These are phyloP conservation scores for Actinia equina DNA, from an alignment of 64 coral and sea anemone species.

Conservation along the genomic window DNA sequence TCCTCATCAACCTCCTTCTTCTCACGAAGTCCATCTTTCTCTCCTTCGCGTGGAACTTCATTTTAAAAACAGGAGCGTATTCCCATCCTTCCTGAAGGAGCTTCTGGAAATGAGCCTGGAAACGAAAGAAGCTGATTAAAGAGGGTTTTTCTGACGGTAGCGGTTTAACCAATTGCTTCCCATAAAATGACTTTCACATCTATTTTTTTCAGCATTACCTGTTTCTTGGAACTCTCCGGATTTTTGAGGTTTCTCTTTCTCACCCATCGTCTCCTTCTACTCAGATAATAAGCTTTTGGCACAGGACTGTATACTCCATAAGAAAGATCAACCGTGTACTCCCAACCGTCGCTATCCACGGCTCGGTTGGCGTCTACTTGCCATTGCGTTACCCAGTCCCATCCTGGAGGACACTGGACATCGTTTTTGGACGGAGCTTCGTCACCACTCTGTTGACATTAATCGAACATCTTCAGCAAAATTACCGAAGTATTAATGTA, in stretches of 20 bases:
- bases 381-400: conserved; percentile 69
- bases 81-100: conserved; percentile 78
- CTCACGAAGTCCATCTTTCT: conserved; percentile 85
- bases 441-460: conserved; percentile 46
- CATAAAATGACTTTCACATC: too few species aligned
- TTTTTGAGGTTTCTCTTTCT: conserved; percentile 66
- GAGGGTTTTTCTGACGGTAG: too few species aligned
- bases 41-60: conserved; percentile 78
- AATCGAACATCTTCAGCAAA: background rate
- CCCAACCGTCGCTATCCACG: conserved; percentile 85
- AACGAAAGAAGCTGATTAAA: background rate
- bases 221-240: conserved; percentile 50
- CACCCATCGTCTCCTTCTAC: conserved; percentile 75
- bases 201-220: conserved; percentile 9
- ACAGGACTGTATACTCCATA: conserved; percentile 75
- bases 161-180: too few species aligned
- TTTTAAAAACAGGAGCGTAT: conserved; percentile 68
- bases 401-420: conserved; percentile 44
- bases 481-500: background rate
- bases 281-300: conserved; percentile 73
- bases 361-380: conserved; percentile 63
- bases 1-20: conserved; percentile 74
- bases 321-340: conserved; percentile 77
- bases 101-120: conserved; percentile 33
- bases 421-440: conserved; percentile 16